Evolutionary conservation across 2,797 vertebrate genomes (phyloP).

Genomic region (Lepilemur septentrionalis): DNA sequence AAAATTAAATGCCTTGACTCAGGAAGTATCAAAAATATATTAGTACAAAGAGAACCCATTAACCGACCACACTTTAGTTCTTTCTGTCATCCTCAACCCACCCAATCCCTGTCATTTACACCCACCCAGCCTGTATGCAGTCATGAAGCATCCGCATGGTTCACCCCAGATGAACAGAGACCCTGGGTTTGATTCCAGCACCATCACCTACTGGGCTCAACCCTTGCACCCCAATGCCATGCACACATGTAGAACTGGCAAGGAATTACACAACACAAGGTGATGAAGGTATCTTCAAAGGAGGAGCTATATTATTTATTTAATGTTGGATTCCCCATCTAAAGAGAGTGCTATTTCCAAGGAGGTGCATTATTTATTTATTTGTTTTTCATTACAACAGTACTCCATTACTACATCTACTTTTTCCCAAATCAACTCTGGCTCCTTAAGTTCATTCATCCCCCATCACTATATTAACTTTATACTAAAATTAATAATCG

Average conservation of each 20-base stretch:
- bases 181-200: background rate
- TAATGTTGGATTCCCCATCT: background rate
- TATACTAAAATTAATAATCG: background rate
- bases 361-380: background rate
- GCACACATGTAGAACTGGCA: background rate
- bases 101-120: background rate
- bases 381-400: background rate
- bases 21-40: constrained; percentile 6
- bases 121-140: background rate
- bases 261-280: background rate
- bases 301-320: background rate
- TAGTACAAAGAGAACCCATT: background rate
- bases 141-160: background rate
- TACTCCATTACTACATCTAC: background rate
- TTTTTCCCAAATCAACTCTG: background rate
- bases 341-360: background rate
- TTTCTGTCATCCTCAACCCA: background rate
- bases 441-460: background rate
- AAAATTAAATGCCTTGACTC: constrained; percentile 2
- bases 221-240: background rate
- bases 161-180: background rate
- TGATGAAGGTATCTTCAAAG: background rate
- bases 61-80: background rate
- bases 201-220: background rate
- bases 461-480: background rate